Base-by-base conservation (phyloP, 1,140 invertebrate genomes). In the Sitobion miscanthi region DNA sequence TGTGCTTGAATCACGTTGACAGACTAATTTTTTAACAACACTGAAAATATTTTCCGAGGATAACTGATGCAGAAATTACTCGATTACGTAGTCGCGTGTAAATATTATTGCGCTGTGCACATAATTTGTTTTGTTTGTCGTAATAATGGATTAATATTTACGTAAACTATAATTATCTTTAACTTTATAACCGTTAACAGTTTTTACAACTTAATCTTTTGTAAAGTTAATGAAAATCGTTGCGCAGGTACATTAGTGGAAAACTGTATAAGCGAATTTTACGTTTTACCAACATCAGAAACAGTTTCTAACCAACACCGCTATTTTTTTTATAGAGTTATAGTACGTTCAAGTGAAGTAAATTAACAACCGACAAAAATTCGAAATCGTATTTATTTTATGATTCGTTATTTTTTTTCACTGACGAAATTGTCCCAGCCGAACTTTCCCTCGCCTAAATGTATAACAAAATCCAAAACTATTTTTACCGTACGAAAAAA, bases 191-290 rank as follows among this genome's bases (percentile, higher is more conserved):
- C n/a, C n/a, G 62, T 77, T 77, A 77, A 77, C 62, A n/a, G 62
- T 77, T 77, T 77, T 77, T 77, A 77, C 62, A 77, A 77, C 62
- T 77, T 77, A 77, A 77, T 77, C 62, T 77, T 77, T 77, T n/a
- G 30, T 77, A 77, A 77, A 77, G 62, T 77, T 77, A 77, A 77
- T 77, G 62, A 77, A 77, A 77, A 17, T n/a, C 62, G 62, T 77
- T 69, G n/a, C n/a, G 14, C 62, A 77, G n/a, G 14, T 77, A 77
- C 62, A 77, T 77, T n/a, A 77, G 62, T 77, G 62, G 62, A 14
- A 77, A 77, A 77, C 62, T n/a, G 62, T 77, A 17, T 77, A 77
- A 77, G n/a, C 62, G n/a, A n/a, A 77, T n/a, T 77, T 17, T 77
- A 14, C 62, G 30, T n/a, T 77, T 77, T n/a, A 77, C n/a, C n/a